Conservation (phyloP, 1,140 invertebrate species). For the Lanistes nyassanus region DNA sequence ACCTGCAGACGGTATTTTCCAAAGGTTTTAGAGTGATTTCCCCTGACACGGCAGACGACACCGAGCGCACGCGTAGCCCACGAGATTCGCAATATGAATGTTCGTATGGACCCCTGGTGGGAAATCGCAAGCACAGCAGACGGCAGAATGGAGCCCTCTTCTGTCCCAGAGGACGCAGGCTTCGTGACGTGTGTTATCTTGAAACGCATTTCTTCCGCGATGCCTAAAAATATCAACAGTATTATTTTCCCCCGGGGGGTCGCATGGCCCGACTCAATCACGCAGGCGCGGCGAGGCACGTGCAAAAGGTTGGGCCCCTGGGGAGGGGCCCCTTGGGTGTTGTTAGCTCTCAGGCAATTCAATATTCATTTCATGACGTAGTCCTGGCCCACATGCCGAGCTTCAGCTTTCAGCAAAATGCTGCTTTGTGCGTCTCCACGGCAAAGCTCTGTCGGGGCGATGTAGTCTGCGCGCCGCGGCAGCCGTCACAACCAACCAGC, state of each 20-base stretch:
- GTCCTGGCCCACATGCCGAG: constrained; percentile 43
- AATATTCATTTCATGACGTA: constrained; percentile 59
- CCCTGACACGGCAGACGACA: constrained; percentile 24
- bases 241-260: constrained; percentile 35
- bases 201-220: constrained; percentile 34
- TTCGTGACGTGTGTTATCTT: constrained; percentile 44
- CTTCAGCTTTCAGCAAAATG: constrained; percentile 41
- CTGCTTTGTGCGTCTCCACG: constrained; percentile 30
- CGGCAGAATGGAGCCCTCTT: constrained; percentile 27
- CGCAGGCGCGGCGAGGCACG: constrained; percentile 34
- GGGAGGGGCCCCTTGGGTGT: constrained; percentile 49
- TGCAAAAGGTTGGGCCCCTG: constrained; percentile 44
- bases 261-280: constrained; percentile 38
- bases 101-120: constrained; percentile 30
- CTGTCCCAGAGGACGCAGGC: constrained; percentile 41
- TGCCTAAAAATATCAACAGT: constrained; percentile 36
- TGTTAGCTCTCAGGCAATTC: constrained; percentile 53
- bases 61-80: constrained; percentile 20
- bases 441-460: constrained; percentile 21
- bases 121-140: constrained; percentile 28
- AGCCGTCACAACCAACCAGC: neutral
- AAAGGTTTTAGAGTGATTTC: constrained; percentile 30
- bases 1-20: constrained; percentile 28
- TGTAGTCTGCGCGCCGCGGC: constrained; percentile 2
- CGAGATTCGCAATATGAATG: constrained; percentile 26